A percentile compares a stretch with the other conserved stretches of the same genome.
Evolutionary conservation across 2,888 invertebrate genomes (phyloP).

Genomic region (Eristalis pertinax): DNA sequence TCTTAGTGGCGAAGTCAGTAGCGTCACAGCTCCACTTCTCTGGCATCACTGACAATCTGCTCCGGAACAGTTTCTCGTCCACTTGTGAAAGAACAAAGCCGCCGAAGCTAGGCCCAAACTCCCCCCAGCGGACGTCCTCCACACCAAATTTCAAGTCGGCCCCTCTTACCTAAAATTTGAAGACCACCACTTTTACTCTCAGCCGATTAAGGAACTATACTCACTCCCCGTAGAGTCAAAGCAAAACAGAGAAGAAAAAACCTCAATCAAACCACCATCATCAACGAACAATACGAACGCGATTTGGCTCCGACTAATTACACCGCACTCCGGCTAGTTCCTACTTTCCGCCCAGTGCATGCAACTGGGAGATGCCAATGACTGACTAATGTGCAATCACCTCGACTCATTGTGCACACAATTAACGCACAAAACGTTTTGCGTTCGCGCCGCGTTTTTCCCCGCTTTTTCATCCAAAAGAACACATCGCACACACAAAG

Average conservation of each 20-base stretch:
- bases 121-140: background rate
- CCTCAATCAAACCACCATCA: background rate
- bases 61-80: no score
- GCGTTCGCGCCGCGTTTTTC: background rate
- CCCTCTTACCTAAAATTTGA: background rate
- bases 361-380: background rate
- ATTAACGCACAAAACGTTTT: background rate
- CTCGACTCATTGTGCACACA: background rate
- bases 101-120: no score
- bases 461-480: background rate
- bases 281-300: background rate
- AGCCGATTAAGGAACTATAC: background rate
- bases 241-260: background rate
- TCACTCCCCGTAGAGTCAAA: background rate
- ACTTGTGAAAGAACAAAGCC: no score
- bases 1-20: no score
- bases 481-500: background rate
- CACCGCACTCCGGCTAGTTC: background rate
- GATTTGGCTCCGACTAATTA: background rate
- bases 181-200: background rate
- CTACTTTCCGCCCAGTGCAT: background rate
- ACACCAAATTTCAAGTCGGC: background rate
- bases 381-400: conserved; percentile 11
- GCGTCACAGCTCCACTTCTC: no score
- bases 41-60: no score